Evolutionary conservation across 2,113 vertebrate genomes (phyloP), one percentile per base, ranked within the genome.

Genomic region (Cyphomyrus discorhynchus): DNA sequence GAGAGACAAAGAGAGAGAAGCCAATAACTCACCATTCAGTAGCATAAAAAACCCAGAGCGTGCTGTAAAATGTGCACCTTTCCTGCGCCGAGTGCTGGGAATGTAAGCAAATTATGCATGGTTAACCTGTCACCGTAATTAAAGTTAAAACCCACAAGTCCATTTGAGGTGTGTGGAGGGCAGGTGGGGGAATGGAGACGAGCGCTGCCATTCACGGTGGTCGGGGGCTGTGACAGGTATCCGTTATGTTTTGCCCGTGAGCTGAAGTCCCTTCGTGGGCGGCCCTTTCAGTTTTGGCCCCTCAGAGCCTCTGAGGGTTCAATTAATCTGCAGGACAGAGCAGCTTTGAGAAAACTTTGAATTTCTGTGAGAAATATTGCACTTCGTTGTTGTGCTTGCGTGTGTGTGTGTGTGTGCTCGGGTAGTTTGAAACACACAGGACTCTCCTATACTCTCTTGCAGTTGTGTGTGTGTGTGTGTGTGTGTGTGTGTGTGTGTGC

Each of bases 21-120:
- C n/a, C 80, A 58, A 89, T 89, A 47, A 84, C 80, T 89, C 88
- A 62, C 11, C 89, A 91, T 91, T 91, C 84, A 83, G 89, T 91
- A 90, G 87, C 82, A 87, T 86, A 91, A 88, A 88, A 88, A 88
- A 19, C 35, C 7, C n/a, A 39, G 10, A 89, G 11, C 6, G 8
- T 17, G 66, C 35, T 17, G 74, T 89, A 52, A 45, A 52, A 70
- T 31, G 19, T 27, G 52, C 46, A 74, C 85, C 66, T 88, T 85
- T 45, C 13, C 39, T 77, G 47, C 31, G 31, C 13, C 1, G 80
- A n/a, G 21, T 50, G n/a, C 42, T 87, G 24, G 46, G 88, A 91
- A 35, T 84, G 39, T 50, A n/a, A 88, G 17, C 47, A 89, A 89
- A 82, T 45, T 42, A 45, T 45, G 19, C 19, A 19, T 50, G 31